Conservation (phyloP, 2,888 invertebrate species). For the Drosophila kuntzei region DNA sequence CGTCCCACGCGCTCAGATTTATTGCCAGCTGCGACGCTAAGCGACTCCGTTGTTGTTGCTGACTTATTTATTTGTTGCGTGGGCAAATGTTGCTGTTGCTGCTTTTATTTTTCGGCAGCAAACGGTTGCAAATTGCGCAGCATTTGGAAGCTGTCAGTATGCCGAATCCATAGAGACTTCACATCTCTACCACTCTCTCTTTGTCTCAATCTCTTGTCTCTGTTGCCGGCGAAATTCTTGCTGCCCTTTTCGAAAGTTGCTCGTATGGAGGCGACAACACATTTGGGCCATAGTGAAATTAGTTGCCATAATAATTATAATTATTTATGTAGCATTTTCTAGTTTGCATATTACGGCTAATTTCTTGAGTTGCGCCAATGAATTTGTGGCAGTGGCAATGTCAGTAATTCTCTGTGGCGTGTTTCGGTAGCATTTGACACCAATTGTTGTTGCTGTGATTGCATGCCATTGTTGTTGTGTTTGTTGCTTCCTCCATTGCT, state of each 20-base stretch:
- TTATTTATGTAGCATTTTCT: slow-evolving; percentile 14
- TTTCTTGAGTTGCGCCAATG: slow-evolving; percentile 56
- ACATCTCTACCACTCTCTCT: slow-evolving; percentile 1
- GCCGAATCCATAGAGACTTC: slow-evolving; percentile 32
- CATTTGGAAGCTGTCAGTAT: slow-evolving; percentile 48
- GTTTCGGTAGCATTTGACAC: slow-evolving; percentile 79
- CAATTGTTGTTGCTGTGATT: slow-evolving; percentile 72
- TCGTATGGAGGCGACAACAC: slow-evolving; percentile 35
- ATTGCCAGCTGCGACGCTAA: slow-evolving; percentile 66
- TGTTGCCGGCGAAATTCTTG: slow-evolving; percentile 19
- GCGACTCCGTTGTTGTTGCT: slow-evolving; percentile 45
- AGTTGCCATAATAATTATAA: slow-evolving; percentile 45
- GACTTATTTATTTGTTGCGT: slow-evolving; percentile 69
- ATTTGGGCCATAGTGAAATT: slow-evolving; percentile 64
- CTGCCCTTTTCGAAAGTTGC: slow-evolving; percentile 43
- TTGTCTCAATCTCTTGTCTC: slow-evolving; percentile 5
- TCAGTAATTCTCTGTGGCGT: slow-evolving; percentile 51
- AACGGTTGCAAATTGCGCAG: slow-evolving; percentile 78
- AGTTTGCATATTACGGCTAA: slow-evolving; percentile 46
- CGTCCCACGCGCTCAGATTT: slow-evolving; percentile 77
- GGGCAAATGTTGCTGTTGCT: slow-evolving; percentile 46
- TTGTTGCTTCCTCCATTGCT: slow-evolving; percentile 24
- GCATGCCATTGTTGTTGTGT: slow-evolving; percentile 68
- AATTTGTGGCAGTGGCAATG: slow-evolving; percentile 37
- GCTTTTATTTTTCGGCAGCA: slow-evolving; percentile 69